Base-by-base conservation (phyloP, 2,113 vertebrate species). In the Phalacrocorax pelagicus region DNA sequence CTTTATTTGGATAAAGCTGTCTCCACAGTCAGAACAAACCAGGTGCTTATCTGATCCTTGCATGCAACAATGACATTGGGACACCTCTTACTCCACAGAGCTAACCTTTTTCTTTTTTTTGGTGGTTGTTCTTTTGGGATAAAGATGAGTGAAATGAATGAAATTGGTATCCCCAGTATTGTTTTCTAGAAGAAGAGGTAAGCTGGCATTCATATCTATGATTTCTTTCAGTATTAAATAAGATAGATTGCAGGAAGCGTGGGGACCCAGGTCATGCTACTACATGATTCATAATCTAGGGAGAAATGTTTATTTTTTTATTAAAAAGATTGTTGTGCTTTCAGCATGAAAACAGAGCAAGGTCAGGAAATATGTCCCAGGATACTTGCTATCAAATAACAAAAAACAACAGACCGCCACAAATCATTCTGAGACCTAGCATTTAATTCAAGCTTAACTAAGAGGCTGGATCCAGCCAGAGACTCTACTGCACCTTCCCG, bases 1-100 rank as follows among this genome's bases (percentile, higher is more conserved):
- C 96, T 97, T 98, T 98, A 97, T 98, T 98, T 98, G 97, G 97
- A 97, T 97, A 97, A 97, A 98, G 95, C 98, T 97, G 93, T 97
- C 96, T 97, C 92, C 81, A 92, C 61, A 93, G 85, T 87, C 91
- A 96, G 96, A 96, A 96, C 94, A 95, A 95, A 84, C 95, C 96
- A 97, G 97, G 91, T 96, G 97, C 93, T 95, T 92, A 92, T 94
- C 92, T 93, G 96, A 97, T 97, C 92, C 71, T 88, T 82, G 36
- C 16, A 49, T 74, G 79, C 79, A 84, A 79, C 94, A 73, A 61
- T 82, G 90, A 84, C 62, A 70, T 62, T 12, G 79, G 92, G 91
- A 78, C 88, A 97, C 97, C 97, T 98, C 97, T 96, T 92, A 88
- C 71, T 94, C 70, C 57, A 55, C 75, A 74, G 84, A 71, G 63